These are phyloP conservation scores for Hypsibius dujardini DNA, from an alignment of 1,140 invertebrate genomes.

Conservation along the genomic window DNA sequence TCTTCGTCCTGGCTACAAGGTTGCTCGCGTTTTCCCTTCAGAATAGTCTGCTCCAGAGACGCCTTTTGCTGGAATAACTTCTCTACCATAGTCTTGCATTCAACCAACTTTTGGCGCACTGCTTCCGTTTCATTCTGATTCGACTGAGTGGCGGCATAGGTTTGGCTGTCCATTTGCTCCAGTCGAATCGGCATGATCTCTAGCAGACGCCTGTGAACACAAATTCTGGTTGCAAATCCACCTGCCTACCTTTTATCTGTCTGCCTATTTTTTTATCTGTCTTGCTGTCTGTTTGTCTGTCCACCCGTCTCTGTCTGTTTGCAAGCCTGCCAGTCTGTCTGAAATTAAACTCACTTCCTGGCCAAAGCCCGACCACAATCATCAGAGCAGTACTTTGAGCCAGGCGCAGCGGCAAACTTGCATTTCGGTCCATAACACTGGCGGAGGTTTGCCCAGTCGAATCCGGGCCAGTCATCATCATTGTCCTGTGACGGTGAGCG, in stretches of 20 bases:
- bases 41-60: constrained; percentile 54
- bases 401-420: constrained; percentile 49
- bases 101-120: constrained; percentile 48
- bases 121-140: constrained; percentile 63
- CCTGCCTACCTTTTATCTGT: no score
- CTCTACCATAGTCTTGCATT: constrained; percentile 6
- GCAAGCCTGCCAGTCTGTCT: no score
- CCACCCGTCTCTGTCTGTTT: no score
- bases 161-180: not conserved
- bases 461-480: no score
- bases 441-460: not conserved
- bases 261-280: no score
- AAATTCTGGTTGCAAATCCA: no score
- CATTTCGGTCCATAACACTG: constrained; percentile 87
- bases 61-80: not conserved
- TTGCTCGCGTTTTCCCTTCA: constrained; percentile 49
- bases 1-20: constrained; percentile 45
- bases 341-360: constrained; percentile 41
- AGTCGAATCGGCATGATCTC: not conserved
- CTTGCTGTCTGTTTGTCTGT: no score
- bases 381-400: constrained; percentile 87
- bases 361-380: constrained; percentile 80
- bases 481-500: no score
- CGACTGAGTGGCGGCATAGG: constrained; percentile 63
- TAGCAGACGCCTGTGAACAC: constrained; percentile 2